A percentile compares a stretch with the other conserved stretches of the same genome.
Evolutionary conservation across 2,797 vertebrate genomes (phyloP).

Genomic region (Peromyscus aztecus): DNA sequence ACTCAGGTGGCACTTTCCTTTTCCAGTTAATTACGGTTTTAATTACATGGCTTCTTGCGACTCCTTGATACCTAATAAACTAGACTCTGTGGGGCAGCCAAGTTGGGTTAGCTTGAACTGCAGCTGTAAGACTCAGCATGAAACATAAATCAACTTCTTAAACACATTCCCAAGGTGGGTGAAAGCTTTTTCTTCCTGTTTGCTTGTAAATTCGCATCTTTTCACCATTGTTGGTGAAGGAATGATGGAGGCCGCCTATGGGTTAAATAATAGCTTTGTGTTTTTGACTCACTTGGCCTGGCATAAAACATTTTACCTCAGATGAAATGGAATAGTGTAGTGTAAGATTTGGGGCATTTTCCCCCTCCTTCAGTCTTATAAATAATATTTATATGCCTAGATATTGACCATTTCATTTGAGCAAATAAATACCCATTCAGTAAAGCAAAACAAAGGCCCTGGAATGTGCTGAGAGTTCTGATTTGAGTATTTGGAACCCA

Average conservation of each 20-base stretch:
- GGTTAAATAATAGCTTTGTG: slow-evolving; percentile 80
- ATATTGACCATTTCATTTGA: slow-evolving; percentile 75
- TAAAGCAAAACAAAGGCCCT: slow-evolving; percentile 66
- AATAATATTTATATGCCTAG: slow-evolving; percentile 76
- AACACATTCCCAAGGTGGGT: slow-evolving; percentile 89
- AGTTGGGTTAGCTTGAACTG: slow-evolving; percentile 91
- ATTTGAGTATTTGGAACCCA: slow-evolving; percentile 62
- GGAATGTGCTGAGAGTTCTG: slow-evolving; percentile 55
- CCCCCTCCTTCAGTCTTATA: slow-evolving; percentile 47
- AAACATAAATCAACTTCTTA: slow-evolving; percentile 92
- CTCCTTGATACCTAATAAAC: slow-evolving; percentile 93
- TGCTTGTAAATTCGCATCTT: slow-evolving; percentile 87
- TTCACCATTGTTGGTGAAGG: slow-evolving; percentile 84
- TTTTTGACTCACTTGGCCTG: slow-evolving; percentile 79
- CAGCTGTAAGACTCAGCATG: slow-evolving; percentile 91
- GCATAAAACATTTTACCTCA: slow-evolving; percentile 78
- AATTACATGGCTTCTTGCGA: slow-evolving; percentile 93
- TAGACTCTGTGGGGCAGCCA: slow-evolving; percentile 91
- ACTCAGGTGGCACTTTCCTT: slow-evolving; percentile 92
- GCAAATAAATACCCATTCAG: slow-evolving; percentile 77
- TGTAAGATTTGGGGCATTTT: not conserved
- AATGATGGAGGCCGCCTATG: slow-evolving; percentile 72
- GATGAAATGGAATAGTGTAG: slow-evolving; percentile 36
- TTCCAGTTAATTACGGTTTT: slow-evolving; percentile 92
- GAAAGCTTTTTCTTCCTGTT: slow-evolving; percentile 88